Conservation (phyloP, 1,140 invertebrate species). For the Venustaconcha ellipsiformis region DNA sequence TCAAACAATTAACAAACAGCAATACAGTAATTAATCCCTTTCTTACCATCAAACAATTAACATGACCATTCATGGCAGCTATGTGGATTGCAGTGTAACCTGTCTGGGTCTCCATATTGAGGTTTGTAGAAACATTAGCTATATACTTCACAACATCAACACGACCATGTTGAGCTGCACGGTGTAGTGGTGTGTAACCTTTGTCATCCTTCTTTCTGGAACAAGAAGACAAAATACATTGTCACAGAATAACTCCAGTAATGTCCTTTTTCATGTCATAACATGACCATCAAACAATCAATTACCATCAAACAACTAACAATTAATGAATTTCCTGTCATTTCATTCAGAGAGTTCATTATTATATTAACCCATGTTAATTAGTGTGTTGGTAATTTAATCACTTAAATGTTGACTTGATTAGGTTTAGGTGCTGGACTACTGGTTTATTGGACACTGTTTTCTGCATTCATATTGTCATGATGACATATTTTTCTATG, state of each 20-base stretch:
- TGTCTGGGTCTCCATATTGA: slow-evolving; percentile 60
- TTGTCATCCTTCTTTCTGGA: slow-evolving; percentile 57
- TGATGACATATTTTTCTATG: too few species aligned
- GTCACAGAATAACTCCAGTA: too few species aligned
- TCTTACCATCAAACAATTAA: slow-evolving; percentile 62
- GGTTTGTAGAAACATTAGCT: slow-evolving; percentile 45
- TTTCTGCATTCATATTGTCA: too few species aligned
- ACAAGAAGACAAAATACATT: background rate
- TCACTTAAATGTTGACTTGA: too few species aligned
- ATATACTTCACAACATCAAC: slow-evolving; percentile 63
- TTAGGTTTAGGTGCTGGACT: too few species aligned
- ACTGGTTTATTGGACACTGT: too few species aligned
- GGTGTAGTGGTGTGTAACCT: slow-evolving; percentile 57
- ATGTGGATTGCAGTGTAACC: slow-evolving; percentile 67
- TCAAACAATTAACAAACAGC: too few species aligned
- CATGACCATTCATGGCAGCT: slow-evolving; percentile 68
- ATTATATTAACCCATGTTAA: background rate
- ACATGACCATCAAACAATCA: too few species aligned
- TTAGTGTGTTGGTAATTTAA: too few species aligned
- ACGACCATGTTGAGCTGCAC: slow-evolving; percentile 52
- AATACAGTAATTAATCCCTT: background rate
- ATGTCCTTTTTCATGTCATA: too few species aligned
- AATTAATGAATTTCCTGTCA: slow-evolving; percentile 39
- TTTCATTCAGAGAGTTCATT: slow-evolving; percentile 39
- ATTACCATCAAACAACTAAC: too few species aligned